Evolutionary conservation across 2,888 invertebrate species (phyloP).

Genomic region (Drosophila lutescens): DNA sequence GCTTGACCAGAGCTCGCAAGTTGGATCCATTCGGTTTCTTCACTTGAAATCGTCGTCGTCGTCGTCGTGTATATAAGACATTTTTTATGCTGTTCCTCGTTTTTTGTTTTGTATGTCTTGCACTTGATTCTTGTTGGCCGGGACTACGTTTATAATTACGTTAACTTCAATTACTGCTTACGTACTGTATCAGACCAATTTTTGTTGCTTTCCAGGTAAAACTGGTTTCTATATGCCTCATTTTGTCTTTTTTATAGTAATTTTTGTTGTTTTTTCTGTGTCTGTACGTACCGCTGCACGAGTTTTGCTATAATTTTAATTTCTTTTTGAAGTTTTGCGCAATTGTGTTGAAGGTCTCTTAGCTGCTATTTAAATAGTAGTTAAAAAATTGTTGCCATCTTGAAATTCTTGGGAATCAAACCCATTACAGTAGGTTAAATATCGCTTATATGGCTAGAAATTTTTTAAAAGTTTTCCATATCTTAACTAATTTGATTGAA

Average conservation of each 20-base stretch:
- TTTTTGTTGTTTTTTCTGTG: constrained; percentile 16
- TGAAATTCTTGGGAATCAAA: constrained; percentile 21
- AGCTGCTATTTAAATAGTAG: constrained; percentile 51
- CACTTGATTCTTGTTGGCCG: constrained; percentile 37
- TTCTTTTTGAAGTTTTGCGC: constrained; percentile 71
- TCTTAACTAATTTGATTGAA: too few species aligned
- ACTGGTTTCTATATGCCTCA: constrained; percentile 53
- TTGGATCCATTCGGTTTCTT: constrained; percentile 23
- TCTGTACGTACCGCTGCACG: constrained; percentile 26
- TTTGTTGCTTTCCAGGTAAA: constrained; percentile 46
- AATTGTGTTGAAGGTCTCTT: constrained; percentile 53
- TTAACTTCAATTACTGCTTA: constrained; percentile 77
- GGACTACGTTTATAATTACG: constrained; percentile 68
- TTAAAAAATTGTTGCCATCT: constrained; percentile 53
- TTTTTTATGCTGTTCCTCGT: constrained; percentile 19
- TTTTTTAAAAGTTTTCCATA: neutral
- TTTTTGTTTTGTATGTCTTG: constrained; percentile 14
- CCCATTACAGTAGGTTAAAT: neutral
- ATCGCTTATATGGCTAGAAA: neutral
- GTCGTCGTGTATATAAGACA: constrained; percentile 16
- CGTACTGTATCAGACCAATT: constrained; percentile 69
- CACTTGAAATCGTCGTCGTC: constrained; percentile 15
- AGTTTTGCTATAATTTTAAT: constrained; percentile 73
- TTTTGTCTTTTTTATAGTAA: constrained; percentile 25
- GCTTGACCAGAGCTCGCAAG: constrained; percentile 30